Evolutionary conservation across 1,140 invertebrate genomes (phyloP), one percentile per base, ranked within the genome.

Genomic region (Holotrichia oblita): DNA sequence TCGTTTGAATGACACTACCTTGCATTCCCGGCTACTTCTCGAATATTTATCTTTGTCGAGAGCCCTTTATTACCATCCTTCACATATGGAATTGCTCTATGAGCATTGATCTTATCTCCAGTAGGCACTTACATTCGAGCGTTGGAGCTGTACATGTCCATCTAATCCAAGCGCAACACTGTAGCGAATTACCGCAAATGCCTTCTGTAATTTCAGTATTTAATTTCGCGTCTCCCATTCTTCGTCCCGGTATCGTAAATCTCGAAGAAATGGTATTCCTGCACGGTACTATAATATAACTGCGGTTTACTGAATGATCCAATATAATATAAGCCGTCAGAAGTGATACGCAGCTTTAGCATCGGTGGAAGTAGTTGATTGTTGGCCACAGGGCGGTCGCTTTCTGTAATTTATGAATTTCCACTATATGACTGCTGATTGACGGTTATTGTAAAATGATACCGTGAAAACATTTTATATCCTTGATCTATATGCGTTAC

Each of bases 181-280:
- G 48, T 55, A 55, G 17, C 48, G 17, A 55, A 55, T 55, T 55
- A 55, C 48, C 48, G 14, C 48, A 55, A 55, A 55, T 55, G n/a
- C 48, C 48, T 55, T 55, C 48, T 55, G 48, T 55, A 55, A 55
- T 55, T 55, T 55, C 48, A 55, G 48, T 55, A 55, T 55, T 55
- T 55, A 55, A 55, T 55, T 55, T 55, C 48, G 12, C 48, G 48
- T 55, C 48, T 55, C 0, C 48, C 48, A 55, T 55, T 55, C 48
- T 55, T 55, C 48, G 48, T n/a, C 14, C 12, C 48, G 14, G 48
- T 17, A 55, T 55, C 48, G n/a, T 55, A 17, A 55, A 55, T 55
- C 12, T 55, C n/a, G 48, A 55, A 55, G 48, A 17, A n/a, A 55
- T 55, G 48, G 48, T 55, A 55, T 14, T 55, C n/a, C 17, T 55